Evolutionary conservation across 2,797 vertebrate species (phyloP).

Genomic region (Gambelia wislizenii): DNA sequence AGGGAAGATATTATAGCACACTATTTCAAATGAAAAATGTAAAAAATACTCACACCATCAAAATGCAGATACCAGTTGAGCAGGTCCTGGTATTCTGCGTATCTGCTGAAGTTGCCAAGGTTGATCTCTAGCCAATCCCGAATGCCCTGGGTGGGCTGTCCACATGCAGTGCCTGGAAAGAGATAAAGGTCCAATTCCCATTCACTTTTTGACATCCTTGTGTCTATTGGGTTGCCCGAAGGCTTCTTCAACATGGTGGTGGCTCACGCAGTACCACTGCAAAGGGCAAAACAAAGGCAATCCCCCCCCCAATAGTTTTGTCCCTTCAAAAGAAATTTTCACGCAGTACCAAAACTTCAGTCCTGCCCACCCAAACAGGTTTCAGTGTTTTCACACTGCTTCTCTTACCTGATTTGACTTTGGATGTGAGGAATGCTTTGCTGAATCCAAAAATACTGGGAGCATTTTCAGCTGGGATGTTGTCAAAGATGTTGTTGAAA

Average conservation of each 20-base stretch:
- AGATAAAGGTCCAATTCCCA: neutral
- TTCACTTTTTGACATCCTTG: neutral
- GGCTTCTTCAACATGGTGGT: too few species aligned
- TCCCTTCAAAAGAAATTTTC: neutral
- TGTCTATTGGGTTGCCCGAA: neutral
- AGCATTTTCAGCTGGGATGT: conserved; percentile 2
- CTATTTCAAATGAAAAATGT: neutral
- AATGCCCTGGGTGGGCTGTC: neutral
- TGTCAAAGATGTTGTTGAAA: conserved; percentile 52
- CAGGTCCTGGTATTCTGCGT: conserved; percentile 33
- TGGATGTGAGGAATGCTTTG: conserved; percentile 44
- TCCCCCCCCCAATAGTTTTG: too few species aligned
- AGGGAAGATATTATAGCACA: too few species aligned
- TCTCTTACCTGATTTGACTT: conserved; percentile 47
- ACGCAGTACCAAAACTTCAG: too few species aligned
- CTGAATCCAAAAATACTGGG: conserved; percentile 40
- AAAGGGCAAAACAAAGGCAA: too few species aligned
- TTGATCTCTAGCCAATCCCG: conserved; percentile 55
- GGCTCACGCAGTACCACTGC: neutral
- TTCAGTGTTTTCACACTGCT: neutral
- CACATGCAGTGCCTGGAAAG: conserved; percentile 52
- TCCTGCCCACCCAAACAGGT: too few species aligned
- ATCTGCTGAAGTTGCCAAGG: conserved; percentile 53
- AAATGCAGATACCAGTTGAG: conserved; percentile 37
- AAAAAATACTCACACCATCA: conserved; percentile 44